Evolutionary conservation across 2,888 invertebrate genomes (phyloP), one percentile per base, ranked within the genome.

Genomic region (Philhelius pedissequus): DNA sequence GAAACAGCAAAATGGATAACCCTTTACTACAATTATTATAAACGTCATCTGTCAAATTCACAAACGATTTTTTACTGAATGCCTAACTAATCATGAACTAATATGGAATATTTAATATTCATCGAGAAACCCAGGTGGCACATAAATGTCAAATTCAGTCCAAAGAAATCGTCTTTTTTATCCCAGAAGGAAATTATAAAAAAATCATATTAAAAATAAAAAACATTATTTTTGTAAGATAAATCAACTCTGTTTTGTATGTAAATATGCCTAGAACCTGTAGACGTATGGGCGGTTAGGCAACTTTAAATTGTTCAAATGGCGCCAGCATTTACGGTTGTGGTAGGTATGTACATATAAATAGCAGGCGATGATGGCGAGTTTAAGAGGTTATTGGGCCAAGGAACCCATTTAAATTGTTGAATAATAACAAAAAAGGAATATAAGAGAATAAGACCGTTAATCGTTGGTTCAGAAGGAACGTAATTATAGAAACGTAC

Each of bases 321-420:
- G 71, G 76, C 76, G 76, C 76, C 81, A 81, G 15, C 5, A 20
- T 8, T 56, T 30, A 38, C 54, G 40, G 22, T 58, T 13, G 8
- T 60, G 62, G n/a, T 30, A 30, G 66, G 20, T 66, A 64, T 48
- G 35, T 56, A 48, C n/a, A n/a, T n/a, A n/a, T n/a, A 50, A 60
- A 71, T 73, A 62, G 62, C 22, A 75, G 60, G 43, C 62, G 56
- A 64, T 62, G 62, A 15, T 80, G 60, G 43, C 62, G 56, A 64
- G 43, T 75, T 78, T 83, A n/a, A n/a, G 62, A 64, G 62, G 82
- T 73, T 69, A 78, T 70, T 83, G 66, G 78, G 69, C 70, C 69
- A 69, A 50, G 54, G 68, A 78, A 83, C 78, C 69, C 80, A 69
- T 74, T 68, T 64, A 77, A 22, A 45, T 64, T 54, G 62, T 70